phyloP scores from a whole-genome alignment of 2,888 invertebrate genomes.

The Parasteatoda lunata region DNA sequence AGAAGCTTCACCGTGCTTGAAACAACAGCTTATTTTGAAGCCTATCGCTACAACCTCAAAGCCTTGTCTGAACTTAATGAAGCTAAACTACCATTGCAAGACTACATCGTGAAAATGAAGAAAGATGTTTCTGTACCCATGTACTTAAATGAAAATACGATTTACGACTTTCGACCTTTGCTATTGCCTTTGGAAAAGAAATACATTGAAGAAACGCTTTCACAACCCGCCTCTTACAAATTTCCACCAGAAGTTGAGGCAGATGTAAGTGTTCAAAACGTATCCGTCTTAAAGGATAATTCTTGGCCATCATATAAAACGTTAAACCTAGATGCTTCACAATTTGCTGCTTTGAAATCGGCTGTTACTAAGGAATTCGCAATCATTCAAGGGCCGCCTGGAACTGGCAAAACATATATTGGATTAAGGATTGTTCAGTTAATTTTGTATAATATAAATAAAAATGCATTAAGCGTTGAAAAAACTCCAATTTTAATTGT shows the following conservation, averaged over 20 bases:
- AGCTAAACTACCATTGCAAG: constrained; percentile 80
- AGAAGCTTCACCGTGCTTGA: constrained; percentile 81
- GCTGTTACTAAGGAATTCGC: constrained; percentile 82
- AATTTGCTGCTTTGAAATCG: constrained; percentile 79
- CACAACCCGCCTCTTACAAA: neutral
- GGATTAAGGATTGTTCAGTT: constrained; percentile 84
- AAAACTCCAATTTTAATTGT: constrained; percentile 82
- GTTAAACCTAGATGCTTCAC: constrained; percentile 78
- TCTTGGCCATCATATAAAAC: constrained; percentile 76
- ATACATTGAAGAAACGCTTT: neutral
- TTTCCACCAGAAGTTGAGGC: neutral
- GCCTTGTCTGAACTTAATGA: constrained; percentile 80
- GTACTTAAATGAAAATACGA: constrained; percentile 73
- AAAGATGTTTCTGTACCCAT: constrained; percentile 73
- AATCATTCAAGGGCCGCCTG: constrained; percentile 82
- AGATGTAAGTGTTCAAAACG: neutral
- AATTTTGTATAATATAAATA: constrained; percentile 78
- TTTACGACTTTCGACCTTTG: constrained; percentile 52
- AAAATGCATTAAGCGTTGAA: constrained; percentile 72
- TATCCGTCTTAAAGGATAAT: constrained; percentile 33
- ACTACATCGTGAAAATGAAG: constrained; percentile 80
- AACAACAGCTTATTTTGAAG: constrained; percentile 86
- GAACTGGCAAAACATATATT: constrained; percentile 89
- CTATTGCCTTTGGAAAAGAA: constrained; percentile 3
- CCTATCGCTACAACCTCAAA: constrained; percentile 83